Base-by-base conservation (phyloP, 2,797 vertebrate genomes). In the Oreonectes daqikongensis region DNA sequence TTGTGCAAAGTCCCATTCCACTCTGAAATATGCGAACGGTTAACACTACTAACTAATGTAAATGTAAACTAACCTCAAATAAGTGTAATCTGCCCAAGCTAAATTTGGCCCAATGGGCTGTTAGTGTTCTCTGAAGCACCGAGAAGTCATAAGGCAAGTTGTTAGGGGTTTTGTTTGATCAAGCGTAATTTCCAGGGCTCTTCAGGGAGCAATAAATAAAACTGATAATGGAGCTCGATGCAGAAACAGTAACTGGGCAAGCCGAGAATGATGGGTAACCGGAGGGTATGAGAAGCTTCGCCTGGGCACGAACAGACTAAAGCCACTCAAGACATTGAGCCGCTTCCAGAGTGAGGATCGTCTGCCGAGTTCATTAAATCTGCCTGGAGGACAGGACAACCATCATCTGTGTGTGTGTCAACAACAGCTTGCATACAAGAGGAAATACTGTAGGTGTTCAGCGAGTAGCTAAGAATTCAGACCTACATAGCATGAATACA, bases 361-460 rank as follows among this genome's bases (percentile, higher is more conserved):
- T 85, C 84, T 69, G 75, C 71, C 8, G 61, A 77, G 71, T 83
- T 85, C 79, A 83, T 84, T 84, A 84, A 80, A 79, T 84, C 69
- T 35, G 81, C 85, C 83, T 83, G 52, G 73, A 81, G 81, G 76
- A 82, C 78, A 82, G 24, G 68, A 24, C 40, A 46, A 44, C 42
- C 44, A 48, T 79, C 74, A 72, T 75, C 66, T 70, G 73, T 42
- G 48, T 72, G 48, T 72, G 78, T 69, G 26, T 77, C 72, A 68
- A 70, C 77, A 44, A 59, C 70, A 74, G 52, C 15, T 77, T 48
- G 67, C 20, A 60, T 61, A 66, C 44, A 44, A 59, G 52, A 63
- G 65, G 46, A 18, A 48, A 72, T 57, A 24, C 26, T 28, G 53
- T n/a, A n/a, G 59, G 69, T 52, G 30, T 64, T 48, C 63, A 32